These are phyloP conservation scores for Poeciliopsis infans DNA, from an alignment of 2,797 vertebrate genomes.

Conservation along the genomic window DNA sequence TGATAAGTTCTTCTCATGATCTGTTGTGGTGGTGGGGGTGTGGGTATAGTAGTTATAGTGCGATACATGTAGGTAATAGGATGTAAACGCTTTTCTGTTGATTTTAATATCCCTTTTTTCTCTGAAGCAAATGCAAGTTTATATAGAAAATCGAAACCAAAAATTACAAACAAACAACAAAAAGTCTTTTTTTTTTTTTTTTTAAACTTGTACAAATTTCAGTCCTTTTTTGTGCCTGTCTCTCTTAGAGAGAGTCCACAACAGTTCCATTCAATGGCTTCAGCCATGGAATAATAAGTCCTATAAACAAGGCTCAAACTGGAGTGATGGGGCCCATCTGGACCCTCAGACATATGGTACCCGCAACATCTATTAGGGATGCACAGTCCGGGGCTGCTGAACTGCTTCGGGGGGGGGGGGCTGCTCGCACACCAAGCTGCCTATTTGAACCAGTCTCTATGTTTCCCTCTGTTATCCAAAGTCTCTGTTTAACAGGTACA, in stretches of 20 bases:
- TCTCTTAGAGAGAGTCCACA: conserved; percentile 77
- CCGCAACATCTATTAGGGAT: conserved; percentile 34
- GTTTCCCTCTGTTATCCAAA: conserved; percentile 36
- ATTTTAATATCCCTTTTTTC: conserved; percentile 64
- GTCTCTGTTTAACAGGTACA: conserved; percentile 66
- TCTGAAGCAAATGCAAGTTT: conserved; percentile 93
- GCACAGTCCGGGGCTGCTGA: conserved; percentile 22
- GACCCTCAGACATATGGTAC: conserved; percentile 39
- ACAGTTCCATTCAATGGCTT: conserved; percentile 70
- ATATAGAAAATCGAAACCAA: conserved; percentile 79
- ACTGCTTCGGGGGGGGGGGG: conserved; percentile 13
- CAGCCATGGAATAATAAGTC: conserved; percentile 40
- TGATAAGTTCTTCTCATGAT: conserved; percentile 80
- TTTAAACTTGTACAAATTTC: conserved; percentile 71
- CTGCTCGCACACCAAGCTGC: conserved; percentile 36
- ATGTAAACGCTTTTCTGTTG: conserved; percentile 93
- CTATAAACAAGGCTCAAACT: conserved; percentile 30
- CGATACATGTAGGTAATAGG: conserved; percentile 80
- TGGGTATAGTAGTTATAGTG: conserved; percentile 79
- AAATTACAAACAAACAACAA: conserved; percentile 60
- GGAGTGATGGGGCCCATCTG: conserved; percentile 18
- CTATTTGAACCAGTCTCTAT: conserved; percentile 50
- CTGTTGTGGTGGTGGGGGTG: conserved; percentile 63
- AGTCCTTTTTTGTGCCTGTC: conserved; percentile 80
- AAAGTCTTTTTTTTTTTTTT: conserved; percentile 65